Evolutionary conservation across 2,888 invertebrate species (phyloP).

Genomic region (Diachrysia chrysitis): DNA sequence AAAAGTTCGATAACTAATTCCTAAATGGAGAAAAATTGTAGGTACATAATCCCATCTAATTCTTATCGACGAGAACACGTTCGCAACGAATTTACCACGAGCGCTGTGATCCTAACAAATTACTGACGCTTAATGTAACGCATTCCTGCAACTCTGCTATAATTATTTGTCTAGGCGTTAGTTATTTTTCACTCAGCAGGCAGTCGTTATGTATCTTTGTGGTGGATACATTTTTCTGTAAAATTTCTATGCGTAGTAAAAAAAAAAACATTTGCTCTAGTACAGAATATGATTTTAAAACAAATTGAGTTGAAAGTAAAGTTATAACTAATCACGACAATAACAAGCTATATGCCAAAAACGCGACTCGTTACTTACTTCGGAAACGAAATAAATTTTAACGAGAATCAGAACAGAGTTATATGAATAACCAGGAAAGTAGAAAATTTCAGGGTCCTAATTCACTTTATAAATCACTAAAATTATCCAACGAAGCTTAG

Average conservation of each 20-base stretch:
- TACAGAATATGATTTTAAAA: no score
- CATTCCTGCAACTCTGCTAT: conserved; percentile 39
- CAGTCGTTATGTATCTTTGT: background rate
- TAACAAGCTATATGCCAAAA: no score
- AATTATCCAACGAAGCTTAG: conserved; percentile 19
- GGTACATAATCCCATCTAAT: conserved; percentile 61
- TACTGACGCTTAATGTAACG: conserved; percentile 44
- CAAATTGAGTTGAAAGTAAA: no score
- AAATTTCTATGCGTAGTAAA: no score
- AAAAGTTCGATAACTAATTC: conserved; percentile 3
- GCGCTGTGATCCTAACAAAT: conserved; percentile 66
- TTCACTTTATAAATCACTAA: background rate
- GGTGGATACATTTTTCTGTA: background rate
- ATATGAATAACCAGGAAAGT: no score
- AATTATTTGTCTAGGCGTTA: conserved; percentile 52
- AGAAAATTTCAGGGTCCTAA: no score
- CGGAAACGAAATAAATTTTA: no score
- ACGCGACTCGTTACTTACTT: no score
- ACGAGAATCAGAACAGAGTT: no score
- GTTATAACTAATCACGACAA: no score
- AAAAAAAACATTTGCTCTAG: no score
- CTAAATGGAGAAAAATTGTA: conserved; percentile 36
- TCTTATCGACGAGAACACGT: conserved; percentile 67
- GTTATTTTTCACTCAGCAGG: conserved; percentile 5
- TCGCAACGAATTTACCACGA: conserved; percentile 60